Evolutionary conservation across 2,797 vertebrate genomes (phyloP).

Genomic region (Oceanodroma leucorhoa): DNA sequence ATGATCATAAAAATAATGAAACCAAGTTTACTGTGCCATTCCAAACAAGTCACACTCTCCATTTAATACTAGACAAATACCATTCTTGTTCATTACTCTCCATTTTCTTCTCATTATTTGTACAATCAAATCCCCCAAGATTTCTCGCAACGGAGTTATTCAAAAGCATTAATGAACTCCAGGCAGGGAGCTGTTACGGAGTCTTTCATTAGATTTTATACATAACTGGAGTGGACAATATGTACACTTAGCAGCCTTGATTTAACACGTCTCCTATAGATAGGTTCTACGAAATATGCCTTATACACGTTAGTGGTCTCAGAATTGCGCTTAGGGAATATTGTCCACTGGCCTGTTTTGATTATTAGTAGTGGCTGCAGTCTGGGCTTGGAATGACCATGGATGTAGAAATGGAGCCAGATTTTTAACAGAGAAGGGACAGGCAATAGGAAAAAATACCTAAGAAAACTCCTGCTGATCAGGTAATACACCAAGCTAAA

Average conservation of each 20-base stretch:
- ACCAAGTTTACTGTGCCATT: background rate
- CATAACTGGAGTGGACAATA: background rate
- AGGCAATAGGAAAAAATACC: background rate
- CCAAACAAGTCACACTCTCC: background rate
- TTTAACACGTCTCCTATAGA: background rate
- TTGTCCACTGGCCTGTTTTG: background rate
- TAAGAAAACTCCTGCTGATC: background rate
- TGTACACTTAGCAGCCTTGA: background rate
- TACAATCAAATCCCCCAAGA: background rate
- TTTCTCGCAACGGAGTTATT: background rate
- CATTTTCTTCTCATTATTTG: conserved; percentile 20
- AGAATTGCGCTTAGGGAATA: background rate
- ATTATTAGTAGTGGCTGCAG: background rate
- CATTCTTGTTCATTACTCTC: background rate
- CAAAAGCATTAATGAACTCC: background rate
- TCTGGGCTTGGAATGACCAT: background rate
- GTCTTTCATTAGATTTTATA: background rate
- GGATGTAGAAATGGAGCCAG: background rate
- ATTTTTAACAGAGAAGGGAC: background rate
- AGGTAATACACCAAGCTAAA: background rate
- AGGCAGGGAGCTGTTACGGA: background rate
- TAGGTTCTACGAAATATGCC: background rate
- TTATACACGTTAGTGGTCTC: fast-evolving
- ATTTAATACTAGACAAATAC: background rate
- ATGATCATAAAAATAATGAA: conserved; percentile 7